A percentile compares a stretch with the other conserved stretches of the same genome.
Evolutionary conservation across 2,888 invertebrate genomes (phyloP).

Genomic region (Barypeithes pellucidus): DNA sequence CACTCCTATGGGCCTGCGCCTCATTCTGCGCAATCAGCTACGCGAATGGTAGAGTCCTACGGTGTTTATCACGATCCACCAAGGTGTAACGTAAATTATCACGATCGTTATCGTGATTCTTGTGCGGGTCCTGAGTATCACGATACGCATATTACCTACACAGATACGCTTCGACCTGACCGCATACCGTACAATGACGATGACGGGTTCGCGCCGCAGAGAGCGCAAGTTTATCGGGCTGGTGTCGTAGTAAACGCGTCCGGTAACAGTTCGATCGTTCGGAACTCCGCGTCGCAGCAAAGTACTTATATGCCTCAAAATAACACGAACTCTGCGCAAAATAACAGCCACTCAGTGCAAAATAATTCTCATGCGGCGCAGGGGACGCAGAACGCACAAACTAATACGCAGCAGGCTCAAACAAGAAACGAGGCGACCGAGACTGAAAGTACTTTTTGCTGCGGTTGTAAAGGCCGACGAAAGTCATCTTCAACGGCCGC

Average conservation of each 20-base stretch:
- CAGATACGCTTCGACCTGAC: slow-evolving; percentile 44
- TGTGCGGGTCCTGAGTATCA: slow-evolving; percentile 38
- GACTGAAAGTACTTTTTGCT: slow-evolving; percentile 33
- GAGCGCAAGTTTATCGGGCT: slow-evolving; percentile 63
- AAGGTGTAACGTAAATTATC: slow-evolving; percentile 48
- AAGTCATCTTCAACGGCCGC: slow-evolving; percentile 58
- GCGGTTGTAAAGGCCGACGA: slow-evolving; percentile 39
- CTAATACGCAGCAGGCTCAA: slow-evolving; percentile 33
- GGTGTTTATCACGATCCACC: slow-evolving; percentile 67
- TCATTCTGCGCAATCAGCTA: slow-evolving; percentile 60
- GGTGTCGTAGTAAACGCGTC: slow-evolving; percentile 68
- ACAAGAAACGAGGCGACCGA: slow-evolving; percentile 30
- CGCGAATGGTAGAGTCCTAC: slow-evolving; percentile 69
- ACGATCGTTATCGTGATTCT: slow-evolving; percentile 47
- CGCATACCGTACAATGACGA: slow-evolving; percentile 58
- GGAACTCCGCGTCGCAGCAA: slow-evolving; percentile 56
- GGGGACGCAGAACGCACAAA: slow-evolving; percentile 39
- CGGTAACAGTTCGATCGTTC: slow-evolving; percentile 66
- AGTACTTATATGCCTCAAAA: slow-evolving; percentile 51
- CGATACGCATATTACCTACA: slow-evolving; percentile 50
- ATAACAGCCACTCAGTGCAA: slow-evolving; percentile 29
- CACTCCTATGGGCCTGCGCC: slow-evolving; percentile 48
- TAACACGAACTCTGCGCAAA: slow-evolving; percentile 28
- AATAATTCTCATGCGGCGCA: slow-evolving; percentile 32
- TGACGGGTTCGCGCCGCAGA: slow-evolving; percentile 65